Conservation (phyloP, 2,888 invertebrate genomes). For the Acronicta leporina region DNA sequence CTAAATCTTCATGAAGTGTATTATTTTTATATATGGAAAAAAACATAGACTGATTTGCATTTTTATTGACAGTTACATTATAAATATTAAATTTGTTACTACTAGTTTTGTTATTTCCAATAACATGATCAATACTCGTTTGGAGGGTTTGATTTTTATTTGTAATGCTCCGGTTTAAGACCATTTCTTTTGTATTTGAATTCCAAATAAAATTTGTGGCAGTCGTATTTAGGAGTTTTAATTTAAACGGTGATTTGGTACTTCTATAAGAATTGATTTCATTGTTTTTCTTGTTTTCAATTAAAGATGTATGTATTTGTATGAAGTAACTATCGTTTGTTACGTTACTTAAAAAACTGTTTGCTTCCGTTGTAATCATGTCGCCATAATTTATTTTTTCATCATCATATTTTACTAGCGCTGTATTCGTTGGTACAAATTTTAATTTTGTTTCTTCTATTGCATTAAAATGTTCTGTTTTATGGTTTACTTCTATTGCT, state of each 20-base stretch:
- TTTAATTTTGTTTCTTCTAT: background rate
- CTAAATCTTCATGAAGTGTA: background rate
- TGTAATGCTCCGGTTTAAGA: background rate
- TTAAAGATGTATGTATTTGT: background rate
- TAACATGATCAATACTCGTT: background rate
- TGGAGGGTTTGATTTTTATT: background rate
- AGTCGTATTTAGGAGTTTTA: background rate
- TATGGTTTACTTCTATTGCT: background rate
- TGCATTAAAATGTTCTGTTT: background rate
- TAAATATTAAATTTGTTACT: background rate
- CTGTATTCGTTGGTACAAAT: background rate
- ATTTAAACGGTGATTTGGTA: background rate
- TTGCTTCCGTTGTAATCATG: background rate
- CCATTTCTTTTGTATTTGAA: background rate
- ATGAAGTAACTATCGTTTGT: background rate
- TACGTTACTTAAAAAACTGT: background rate
- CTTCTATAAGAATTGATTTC: background rate
- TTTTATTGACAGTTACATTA: background rate
- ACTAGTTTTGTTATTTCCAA: background rate
- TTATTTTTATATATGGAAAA: background rate
- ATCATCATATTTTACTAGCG: too few relatives aligned
- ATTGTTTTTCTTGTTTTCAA: background rate
- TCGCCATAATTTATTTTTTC: background rate
- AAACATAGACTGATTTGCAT: background rate
- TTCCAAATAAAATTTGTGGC: slow-evolving; percentile 16